Conservation (phyloP, 2,888 invertebrate species). For the Cyclophora albipunctata region DNA sequence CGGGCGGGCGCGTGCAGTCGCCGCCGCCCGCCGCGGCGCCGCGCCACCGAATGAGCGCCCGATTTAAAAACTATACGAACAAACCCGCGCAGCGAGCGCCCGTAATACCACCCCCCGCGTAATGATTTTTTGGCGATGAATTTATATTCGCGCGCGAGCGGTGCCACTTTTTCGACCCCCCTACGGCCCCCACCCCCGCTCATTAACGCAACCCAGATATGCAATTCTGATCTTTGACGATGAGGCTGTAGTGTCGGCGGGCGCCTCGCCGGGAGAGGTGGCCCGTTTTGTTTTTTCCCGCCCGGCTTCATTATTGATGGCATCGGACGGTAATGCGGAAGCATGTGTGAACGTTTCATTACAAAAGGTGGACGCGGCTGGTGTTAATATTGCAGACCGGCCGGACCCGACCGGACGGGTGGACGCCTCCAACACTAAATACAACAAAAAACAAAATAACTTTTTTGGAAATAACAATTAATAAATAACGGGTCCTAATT, state of each 20-base stretch:
- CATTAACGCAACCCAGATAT: constrained; percentile 80
- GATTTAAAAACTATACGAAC: constrained; percentile 74
- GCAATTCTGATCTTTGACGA: constrained; percentile 80
- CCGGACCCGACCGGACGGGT: constrained; percentile 72
- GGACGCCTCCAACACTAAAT: constrained; percentile 45
- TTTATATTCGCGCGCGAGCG: constrained; percentile 81
- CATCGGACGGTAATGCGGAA: constrained; percentile 76
- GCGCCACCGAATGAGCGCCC: constrained; percentile 67
- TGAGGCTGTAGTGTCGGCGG: constrained; percentile 76
- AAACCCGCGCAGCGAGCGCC: constrained; percentile 71
- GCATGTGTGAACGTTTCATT: constrained; percentile 76
- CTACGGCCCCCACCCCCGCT: constrained; percentile 61
- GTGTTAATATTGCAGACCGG: constrained; percentile 74
- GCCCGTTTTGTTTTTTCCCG: constrained; percentile 74
- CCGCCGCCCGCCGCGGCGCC: constrained; percentile 63
- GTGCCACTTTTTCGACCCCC: constrained; percentile 75
- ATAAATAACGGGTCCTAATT: constrained; percentile 41
- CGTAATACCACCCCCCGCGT: constrained; percentile 85
- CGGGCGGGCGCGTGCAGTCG: constrained; percentile 32
- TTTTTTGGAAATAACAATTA: constrained; percentile 36
- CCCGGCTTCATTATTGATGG: constrained; percentile 77
- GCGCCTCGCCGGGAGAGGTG: constrained; percentile 72
- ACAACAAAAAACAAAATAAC: constrained; percentile 38
- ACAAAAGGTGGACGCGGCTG: constrained; percentile 74
- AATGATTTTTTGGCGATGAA: constrained; percentile 92